phyloP scores from a whole-genome alignment of 2,113 vertebrate species.

The Lontra canadensis region DNA sequence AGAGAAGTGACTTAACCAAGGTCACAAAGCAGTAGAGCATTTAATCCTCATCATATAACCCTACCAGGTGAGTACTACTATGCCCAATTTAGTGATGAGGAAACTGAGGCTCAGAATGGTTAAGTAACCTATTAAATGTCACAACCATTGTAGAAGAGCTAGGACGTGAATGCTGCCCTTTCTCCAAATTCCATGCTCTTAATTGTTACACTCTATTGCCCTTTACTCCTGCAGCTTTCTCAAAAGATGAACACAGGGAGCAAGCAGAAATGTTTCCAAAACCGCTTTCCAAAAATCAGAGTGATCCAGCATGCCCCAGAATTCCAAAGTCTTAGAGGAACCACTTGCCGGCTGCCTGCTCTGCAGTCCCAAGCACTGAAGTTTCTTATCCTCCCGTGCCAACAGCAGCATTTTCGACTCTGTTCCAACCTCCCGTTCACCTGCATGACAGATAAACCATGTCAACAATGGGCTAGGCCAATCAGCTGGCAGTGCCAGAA shows the following conservation, averaged over 20 bases:
- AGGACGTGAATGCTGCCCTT: background rate
- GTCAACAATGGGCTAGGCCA: background rate
- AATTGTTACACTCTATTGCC: background rate
- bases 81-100: background rate
- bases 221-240: background rate
- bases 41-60: background rate
- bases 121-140: background rate
- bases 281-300: background rate
- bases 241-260: background rate
- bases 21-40: background rate
- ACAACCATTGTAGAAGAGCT: background rate
- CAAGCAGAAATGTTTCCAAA: conserved; percentile 29
- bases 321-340: background rate
- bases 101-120: conserved; percentile 25
- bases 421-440: conserved; percentile 87
- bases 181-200: background rate
- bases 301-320: background rate
- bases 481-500: background rate
- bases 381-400: conserved; percentile 87
- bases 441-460: conserved; percentile 70
- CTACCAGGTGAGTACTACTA: background rate
- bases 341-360: conserved; percentile 86
- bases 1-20: conserved; percentile 8
- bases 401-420: conserved; percentile 87
- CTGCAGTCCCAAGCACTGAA: conserved; percentile 86